These are phyloP conservation scores for Rotaria magnacalcarata DNA, from an alignment of 2,888 invertebrate species.

Conservation along the genomic window DNA sequence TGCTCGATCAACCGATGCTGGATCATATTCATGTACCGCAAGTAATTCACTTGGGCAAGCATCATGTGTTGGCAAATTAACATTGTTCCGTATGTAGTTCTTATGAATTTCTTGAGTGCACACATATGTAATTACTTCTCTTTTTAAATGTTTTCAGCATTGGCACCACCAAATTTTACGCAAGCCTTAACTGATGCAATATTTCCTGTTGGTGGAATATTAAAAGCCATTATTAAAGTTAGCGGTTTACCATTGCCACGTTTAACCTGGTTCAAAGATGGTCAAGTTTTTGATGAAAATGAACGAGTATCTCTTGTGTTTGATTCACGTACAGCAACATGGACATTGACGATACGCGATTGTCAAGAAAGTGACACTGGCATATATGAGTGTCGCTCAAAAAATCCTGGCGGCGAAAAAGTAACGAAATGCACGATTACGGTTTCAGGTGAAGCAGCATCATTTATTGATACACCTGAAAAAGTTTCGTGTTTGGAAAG, in stretches of 20 bases:
- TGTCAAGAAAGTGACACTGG: slow-evolving; percentile 74
- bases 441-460: slow-evolving; percentile 57
- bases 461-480: slow-evolving; percentile 54
- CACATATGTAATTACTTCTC: neutral
- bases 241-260: slow-evolving; percentile 81
- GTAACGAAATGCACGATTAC: slow-evolving; percentile 61
- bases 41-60: slow-evolving; percentile 43
- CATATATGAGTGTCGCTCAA: slow-evolving; percentile 69
- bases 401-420: slow-evolving; percentile 70
- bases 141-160: slow-evolving; percentile 51
- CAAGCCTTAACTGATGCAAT: slow-evolving; percentile 53
- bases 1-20: slow-evolving; percentile 68
- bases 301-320: slow-evolving; percentile 52
- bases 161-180: slow-evolving; percentile 55
- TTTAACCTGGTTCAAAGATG: slow-evolving; percentile 69
- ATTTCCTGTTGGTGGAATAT: slow-evolving; percentile 55
- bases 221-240: slow-evolving; percentile 72
- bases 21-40: slow-evolving; percentile 42
- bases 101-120: neutral
- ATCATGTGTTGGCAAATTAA: slow-evolving; percentile 38
- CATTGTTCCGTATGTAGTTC: slow-evolving; percentile 13
- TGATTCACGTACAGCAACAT: slow-evolving; percentile 61
- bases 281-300: slow-evolving; percentile 53
- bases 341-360: slow-evolving; percentile 68
- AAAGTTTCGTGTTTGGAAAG: slow-evolving; percentile 58